These are phyloP conservation scores for Brenthis daphne DNA, from an alignment of 2,888 invertebrate species.

Conservation along the genomic window DNA sequence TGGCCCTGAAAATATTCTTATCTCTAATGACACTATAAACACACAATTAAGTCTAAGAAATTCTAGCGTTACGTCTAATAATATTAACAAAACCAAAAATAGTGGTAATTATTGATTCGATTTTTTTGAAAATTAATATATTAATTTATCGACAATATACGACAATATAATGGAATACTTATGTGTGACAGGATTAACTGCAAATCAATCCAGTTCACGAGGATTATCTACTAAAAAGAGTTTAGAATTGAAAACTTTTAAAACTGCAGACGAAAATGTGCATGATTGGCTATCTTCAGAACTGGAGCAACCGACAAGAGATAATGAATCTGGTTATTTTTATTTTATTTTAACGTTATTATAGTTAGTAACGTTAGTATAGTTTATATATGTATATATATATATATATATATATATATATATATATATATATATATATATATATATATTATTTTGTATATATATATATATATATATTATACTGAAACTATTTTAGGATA, in stretches of 20 bases:
- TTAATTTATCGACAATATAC: neutral
- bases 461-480: neutral
- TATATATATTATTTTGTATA: too few species aligned
- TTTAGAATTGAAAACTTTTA: slow-evolving; percentile 35
- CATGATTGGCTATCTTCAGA: slow-evolving; percentile 47
- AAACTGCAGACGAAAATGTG: slow-evolving; percentile 47
- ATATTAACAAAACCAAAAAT: neutral
- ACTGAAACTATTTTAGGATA: slow-evolving; percentile 44
- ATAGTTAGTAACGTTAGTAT: too few species aligned
- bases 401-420: too few species aligned
- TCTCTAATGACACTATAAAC: slow-evolving; percentile 15
- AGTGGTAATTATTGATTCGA: neutral
- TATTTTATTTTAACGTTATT: neutral
- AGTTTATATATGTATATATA: too few species aligned
- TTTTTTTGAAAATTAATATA: neutral
- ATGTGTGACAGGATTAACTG: neutral
- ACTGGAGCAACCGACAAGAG: slow-evolving; percentile 47
- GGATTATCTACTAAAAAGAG: slow-evolving; percentile 2
- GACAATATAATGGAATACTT: neutral
- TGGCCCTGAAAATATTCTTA: slow-evolving; percentile 12
- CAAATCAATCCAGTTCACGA: neutral
- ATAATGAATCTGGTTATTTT: slow-evolving; percentile 53
- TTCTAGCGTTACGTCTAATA: neutral
- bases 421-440: too few species aligned
- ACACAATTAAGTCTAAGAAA: neutral